phyloP scores from a whole-genome alignment of 2,797 vertebrate genomes.

The Simalia tracyae region DNA sequence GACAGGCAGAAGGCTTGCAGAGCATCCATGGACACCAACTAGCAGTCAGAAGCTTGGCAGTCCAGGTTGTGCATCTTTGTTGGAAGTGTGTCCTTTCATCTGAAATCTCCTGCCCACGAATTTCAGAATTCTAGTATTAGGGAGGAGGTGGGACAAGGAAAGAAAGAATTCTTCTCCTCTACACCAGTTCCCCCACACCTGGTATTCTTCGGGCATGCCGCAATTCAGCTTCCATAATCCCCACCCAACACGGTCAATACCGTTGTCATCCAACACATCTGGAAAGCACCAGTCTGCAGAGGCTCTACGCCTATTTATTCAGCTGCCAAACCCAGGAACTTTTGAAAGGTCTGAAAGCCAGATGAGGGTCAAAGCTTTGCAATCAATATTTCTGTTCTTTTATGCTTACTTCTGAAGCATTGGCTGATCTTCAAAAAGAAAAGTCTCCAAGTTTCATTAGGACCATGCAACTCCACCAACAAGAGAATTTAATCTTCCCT shows the following conservation, averaged over 20 bases:
- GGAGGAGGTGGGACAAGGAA: neutral
- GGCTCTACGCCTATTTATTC: neutral
- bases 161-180: neutral
- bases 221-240: neutral
- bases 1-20: no score
- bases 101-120: neutral
- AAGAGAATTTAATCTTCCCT: slow-evolving; percentile 5
- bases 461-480: neutral
- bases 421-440: neutral
- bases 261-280: neutral
- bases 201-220: neutral
- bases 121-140: neutral
- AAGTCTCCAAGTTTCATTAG: neutral
- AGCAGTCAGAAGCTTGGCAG: no score
- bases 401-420: neutral
- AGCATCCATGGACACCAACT: no score
- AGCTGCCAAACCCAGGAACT: neutral
- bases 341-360: neutral
- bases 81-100: neutral
- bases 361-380: neutral
- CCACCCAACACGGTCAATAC: neutral
- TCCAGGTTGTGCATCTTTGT: neutral
- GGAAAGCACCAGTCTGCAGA: neutral
- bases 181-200: neutral
- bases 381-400: neutral